A percentile compares a stretch with the other conserved stretches of the same genome.
These are phyloP conservation scores for Orchesella flavescens DNA, from an alignment of 2,888 invertebrate species.

Conservation along the genomic window DNA sequence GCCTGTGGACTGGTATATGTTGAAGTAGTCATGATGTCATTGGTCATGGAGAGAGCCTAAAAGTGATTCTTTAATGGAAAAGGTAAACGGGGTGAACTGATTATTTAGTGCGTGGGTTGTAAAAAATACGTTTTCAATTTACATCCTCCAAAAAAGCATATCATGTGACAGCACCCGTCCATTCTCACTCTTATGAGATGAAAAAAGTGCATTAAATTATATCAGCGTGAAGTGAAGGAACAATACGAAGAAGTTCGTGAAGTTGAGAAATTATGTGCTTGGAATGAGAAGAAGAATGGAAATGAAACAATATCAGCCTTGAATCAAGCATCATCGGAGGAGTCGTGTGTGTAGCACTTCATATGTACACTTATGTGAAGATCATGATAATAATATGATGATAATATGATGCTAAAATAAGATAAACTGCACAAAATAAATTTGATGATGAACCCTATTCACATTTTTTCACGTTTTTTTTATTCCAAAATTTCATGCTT, in stretches of 20 bases:
- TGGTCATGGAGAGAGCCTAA: too few species aligned
- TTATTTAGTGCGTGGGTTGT: conserved; percentile 38
- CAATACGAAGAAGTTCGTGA: background rate
- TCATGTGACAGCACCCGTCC: too few species aligned
- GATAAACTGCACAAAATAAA: too few species aligned
- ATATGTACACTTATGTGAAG: background rate
- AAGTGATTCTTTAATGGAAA: conserved; percentile 29
- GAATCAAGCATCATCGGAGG: background rate
- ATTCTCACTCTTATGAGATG: background rate
- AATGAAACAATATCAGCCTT: background rate
- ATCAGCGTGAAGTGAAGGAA: background rate
- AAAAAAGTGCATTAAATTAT: background rate
- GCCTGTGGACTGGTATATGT: too few species aligned
- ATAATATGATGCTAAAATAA: too few species aligned
- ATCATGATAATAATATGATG: background rate
- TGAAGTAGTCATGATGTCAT: too few species aligned
- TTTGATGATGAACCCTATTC: too few species aligned
- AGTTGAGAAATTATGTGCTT: too few species aligned
- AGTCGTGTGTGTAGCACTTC: background rate
- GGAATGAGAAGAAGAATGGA: background rate
- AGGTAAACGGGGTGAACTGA: conserved; percentile 49
- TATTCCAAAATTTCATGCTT: background rate
- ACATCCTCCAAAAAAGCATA: conserved; percentile 4
- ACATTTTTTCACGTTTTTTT: background rate
- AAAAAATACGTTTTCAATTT: conserved; percentile 31